Evolutionary conservation across 2,888 invertebrate genomes (phyloP).

Genomic region (Megastigmus dorsalis): DNA sequence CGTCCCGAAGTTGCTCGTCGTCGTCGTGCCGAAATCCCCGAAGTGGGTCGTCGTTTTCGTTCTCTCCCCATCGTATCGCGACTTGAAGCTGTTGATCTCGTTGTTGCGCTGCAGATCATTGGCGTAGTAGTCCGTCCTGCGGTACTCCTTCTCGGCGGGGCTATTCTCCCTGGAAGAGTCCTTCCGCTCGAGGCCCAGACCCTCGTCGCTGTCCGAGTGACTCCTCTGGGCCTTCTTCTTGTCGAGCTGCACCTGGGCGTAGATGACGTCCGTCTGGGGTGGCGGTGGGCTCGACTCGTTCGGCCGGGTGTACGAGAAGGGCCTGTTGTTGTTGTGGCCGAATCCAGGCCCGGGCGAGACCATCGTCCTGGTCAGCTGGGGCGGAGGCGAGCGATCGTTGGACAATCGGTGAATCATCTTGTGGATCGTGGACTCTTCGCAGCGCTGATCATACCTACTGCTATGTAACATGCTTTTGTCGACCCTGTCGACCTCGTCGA

Average conservation of each 20-base stretch:
- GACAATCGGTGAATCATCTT: conserved; percentile 85
- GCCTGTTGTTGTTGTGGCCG: conserved; percentile 83
- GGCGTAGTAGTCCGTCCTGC: conserved; percentile 65
- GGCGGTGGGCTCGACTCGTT: conserved; percentile 76
- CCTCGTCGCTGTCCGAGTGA: conserved; percentile 87
- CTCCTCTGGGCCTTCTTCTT: conserved; percentile 77
- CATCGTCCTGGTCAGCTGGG: conserved; percentile 78
- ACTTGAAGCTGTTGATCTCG: conserved; percentile 67
- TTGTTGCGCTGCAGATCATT: conserved; percentile 67
- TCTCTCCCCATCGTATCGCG: conserved; percentile 61
- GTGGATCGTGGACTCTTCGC: conserved; percentile 78
- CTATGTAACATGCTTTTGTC: conserved; percentile 67
- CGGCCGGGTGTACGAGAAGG: conserved; percentile 86
- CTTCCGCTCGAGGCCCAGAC: conserved; percentile 81
- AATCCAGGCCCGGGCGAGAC: conserved; percentile 79
- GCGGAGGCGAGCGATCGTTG: conserved; percentile 82
- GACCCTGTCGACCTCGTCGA: conserved; percentile 62
- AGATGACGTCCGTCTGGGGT: conserved; percentile 81
- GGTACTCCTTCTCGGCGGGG: conserved; percentile 71
- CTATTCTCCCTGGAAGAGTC: conserved; percentile 72
- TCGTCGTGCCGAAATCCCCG: conserved; percentile 51
- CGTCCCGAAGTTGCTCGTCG: conserved; percentile 60
- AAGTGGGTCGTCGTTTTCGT: conserved; percentile 58
- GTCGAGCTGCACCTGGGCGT: conserved; percentile 82
- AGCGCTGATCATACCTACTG: conserved; percentile 68